These are phyloP conservation scores for Lepidochitona cinerea DNA, from an alignment of 2,888 invertebrate genomes.

Conservation along the genomic window DNA sequence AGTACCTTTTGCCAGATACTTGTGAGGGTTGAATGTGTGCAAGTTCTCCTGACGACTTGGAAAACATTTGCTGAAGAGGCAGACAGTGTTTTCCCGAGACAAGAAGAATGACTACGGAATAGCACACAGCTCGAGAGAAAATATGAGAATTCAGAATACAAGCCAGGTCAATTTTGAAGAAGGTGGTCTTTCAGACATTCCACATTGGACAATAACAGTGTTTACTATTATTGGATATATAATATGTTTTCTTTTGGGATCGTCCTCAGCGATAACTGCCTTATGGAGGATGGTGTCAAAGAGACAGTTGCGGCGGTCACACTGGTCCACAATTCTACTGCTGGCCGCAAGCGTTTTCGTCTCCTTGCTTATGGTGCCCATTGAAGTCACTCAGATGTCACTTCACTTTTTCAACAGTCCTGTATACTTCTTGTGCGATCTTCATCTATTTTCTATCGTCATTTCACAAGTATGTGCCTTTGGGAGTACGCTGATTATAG, in stretches of 20 bases:
- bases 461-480: background rate
- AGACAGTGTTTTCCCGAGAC: too few relatives aligned
- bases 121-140: too few relatives aligned
- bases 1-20: too few relatives aligned
- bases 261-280: background rate
- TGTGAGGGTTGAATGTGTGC: too few relatives aligned
- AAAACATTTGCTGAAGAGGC: too few relatives aligned
- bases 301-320: background rate
- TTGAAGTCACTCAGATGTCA: background rate
- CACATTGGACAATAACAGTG: background rate
- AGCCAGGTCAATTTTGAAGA: too few relatives aligned
- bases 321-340: background rate
- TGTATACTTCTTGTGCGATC: background rate
- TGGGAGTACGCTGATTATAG: background rate
- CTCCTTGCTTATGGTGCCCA: background rate
- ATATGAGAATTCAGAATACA: too few relatives aligned
- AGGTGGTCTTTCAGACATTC: too few relatives aligned
- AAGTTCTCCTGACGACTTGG: too few relatives aligned
- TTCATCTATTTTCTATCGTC: background rate
- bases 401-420: background rate
- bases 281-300: background rate
- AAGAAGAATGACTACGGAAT: too few relatives aligned
- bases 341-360: background rate
- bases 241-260: background rate
- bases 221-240: background rate